Evolutionary conservation across 2,888 invertebrate genomes (phyloP).

Genomic region (Philhelius pedissequus): DNA sequence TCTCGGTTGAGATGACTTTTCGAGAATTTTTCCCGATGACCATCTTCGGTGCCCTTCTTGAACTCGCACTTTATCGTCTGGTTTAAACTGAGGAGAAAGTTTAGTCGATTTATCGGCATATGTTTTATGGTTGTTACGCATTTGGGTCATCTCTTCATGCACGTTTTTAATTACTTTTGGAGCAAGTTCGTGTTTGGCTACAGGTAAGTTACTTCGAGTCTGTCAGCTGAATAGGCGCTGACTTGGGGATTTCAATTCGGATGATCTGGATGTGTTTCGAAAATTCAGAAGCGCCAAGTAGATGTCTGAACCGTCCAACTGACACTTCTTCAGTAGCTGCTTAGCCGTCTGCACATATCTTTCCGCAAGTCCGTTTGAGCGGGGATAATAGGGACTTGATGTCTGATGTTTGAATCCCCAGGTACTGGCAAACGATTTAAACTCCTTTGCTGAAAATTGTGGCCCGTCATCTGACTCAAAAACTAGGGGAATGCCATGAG

Average conservation of each 20-base stretch:
- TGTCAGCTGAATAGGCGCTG: background rate
- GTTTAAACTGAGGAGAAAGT: too few relatives aligned
- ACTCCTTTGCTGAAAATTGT: too few relatives aligned
- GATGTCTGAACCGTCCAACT: background rate
- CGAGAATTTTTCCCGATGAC: too few relatives aligned
- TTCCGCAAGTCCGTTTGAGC: background rate
- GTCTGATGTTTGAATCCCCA: background rate
- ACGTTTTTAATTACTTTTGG: background rate
- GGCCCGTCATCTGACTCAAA: too few relatives aligned
- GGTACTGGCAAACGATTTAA: background rate
- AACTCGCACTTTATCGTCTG: too few relatives aligned
- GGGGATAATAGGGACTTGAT: background rate
- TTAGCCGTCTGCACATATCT: background rate
- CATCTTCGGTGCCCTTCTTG: too few relatives aligned
- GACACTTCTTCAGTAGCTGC: background rate
- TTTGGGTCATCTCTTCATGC: background rate
- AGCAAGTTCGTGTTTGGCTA: too few relatives aligned
- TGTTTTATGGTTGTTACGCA: too few relatives aligned
- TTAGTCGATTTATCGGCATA: too few relatives aligned
- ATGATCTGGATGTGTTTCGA: background rate
- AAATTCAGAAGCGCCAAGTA: background rate
- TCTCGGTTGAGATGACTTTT: too few relatives aligned
- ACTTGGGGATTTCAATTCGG: slow-evolving; percentile 3
- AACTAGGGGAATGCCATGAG: too few relatives aligned
- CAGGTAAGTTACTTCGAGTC: too few relatives aligned